Evolutionary conservation across 1,140 invertebrate species (phyloP), one percentile per base, ranked within the genome.

Genomic region (Cydia strobilella): DNA sequence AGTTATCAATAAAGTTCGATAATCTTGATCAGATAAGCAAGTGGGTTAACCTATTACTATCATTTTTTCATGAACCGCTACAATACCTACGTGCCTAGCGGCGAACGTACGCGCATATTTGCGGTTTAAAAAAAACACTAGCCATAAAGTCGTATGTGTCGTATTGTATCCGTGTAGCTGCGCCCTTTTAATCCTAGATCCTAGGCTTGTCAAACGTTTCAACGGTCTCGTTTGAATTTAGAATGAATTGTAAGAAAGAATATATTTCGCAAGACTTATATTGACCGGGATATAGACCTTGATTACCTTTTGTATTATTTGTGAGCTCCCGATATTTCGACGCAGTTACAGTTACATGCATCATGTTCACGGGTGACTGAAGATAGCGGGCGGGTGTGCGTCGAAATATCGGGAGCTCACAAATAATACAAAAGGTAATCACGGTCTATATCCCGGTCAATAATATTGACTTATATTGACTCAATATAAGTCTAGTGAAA

Each of bases 191-290:
- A 20, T 3, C n/a, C 13, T n/a, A 2, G 27, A 15, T 35, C 4
- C 39, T 35, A n/a, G n/a, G 31, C 15, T n/a, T 69, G 65, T 69
- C n/a, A 69, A 39, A 69, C 65, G 31, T 66, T 27, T 69, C 65
- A 69, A 69, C 65, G 65, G 65, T 27, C 65, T 69, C 18, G n/a
- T 69, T 69, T 39, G 65, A 69, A 69, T 18, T 69, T 35, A 31
- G 35, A 69, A 69, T 69, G 9, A 12, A 39, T 18, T 51, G 15
- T 51, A 63, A 15, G 42, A 45, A 45, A 45, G 42, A 66, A 66
- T 27, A 66, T 25, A 66, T 66, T 69, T 69, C 31, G 65, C 65
- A 69, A 69, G 31, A n/a, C n/a, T n/a, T n/a, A n/a, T n/a, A n/a
- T n/a, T n/a, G n/a, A n/a, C n/a, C n/a, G n/a, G n/a, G n/a, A n/a